These are phyloP conservation scores for Epizoanthus scotinus DNA, from an alignment of 92 coral and sea anemone species.

Conservation along the genomic window DNA sequence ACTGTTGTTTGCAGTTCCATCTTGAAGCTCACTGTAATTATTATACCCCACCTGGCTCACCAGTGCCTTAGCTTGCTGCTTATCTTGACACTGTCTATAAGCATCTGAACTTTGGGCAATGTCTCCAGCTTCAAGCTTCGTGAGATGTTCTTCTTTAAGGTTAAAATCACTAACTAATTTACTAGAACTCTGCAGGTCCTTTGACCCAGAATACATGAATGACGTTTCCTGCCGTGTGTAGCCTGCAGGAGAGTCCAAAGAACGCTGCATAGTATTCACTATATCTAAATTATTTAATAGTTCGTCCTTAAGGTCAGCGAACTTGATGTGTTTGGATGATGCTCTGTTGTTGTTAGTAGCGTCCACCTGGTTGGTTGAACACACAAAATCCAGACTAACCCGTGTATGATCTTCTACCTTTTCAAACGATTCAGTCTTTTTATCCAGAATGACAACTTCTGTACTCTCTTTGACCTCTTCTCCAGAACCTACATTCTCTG, in stretches of 20 bases:
- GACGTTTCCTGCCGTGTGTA: neutral
- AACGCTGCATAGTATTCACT: neutral
- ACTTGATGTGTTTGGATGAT: neutral
- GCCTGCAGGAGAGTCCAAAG: too few relatives aligned
- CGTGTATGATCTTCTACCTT: neutral
- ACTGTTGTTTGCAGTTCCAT: neutral
- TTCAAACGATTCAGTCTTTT: neutral
- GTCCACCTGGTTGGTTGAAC: neutral
- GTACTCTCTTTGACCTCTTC: neutral
- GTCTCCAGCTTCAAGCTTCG: neutral
- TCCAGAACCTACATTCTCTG: neutral
- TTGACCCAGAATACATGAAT: neutral
- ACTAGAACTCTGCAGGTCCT: neutral
- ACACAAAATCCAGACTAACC: neutral
- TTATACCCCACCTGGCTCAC: neutral
- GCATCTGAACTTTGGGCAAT: neutral
- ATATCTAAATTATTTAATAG: neutral
- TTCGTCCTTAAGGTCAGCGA: neutral
- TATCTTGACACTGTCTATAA: neutral
- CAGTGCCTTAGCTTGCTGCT: neutral
- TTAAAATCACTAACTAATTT: neutral
- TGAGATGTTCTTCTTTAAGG: neutral
- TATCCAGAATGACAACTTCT: neutral
- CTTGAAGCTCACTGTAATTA: neutral
- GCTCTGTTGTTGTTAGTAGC: neutral